phyloP scores from a whole-genome alignment of 2,113 vertebrate genomes.

The Corythoichthys haematopterus region DNA sequence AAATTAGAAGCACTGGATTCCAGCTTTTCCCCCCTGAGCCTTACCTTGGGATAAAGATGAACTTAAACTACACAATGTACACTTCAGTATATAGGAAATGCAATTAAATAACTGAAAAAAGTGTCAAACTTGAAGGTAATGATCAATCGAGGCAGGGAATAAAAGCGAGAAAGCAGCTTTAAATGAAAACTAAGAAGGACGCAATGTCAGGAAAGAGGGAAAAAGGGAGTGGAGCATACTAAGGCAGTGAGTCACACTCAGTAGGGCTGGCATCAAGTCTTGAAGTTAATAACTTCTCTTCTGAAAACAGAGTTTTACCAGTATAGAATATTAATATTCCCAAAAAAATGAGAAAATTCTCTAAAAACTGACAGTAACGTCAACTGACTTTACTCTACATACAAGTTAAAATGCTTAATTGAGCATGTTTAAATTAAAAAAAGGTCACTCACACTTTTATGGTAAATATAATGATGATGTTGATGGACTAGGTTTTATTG shows the following conservation, averaged over 20 bases:
- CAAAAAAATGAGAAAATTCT: background rate
- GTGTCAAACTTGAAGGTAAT: background rate
- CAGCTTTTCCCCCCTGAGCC: constrained; percentile 23
- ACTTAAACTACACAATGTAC: background rate
- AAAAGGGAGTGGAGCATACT: constrained; percentile 59
- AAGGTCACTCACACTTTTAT: background rate
- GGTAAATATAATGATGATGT: background rate
- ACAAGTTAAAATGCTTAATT: no score
- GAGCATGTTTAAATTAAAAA: no score
- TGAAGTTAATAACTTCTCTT: constrained; percentile 1
- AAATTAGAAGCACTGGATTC: constrained; percentile 59
- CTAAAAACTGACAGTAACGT: background rate
- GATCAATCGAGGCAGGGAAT: constrained; percentile 10
- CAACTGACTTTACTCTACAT: background rate
- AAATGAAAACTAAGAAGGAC: constrained; percentile 19
- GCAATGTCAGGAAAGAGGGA: constrained; percentile 9
- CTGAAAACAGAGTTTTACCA: background rate
- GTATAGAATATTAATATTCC: background rate
- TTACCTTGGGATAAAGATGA: background rate
- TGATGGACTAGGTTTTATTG: background rate
- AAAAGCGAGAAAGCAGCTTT: constrained; percentile 6
- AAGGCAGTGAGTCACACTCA: constrained; percentile 55
- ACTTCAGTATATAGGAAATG: background rate
- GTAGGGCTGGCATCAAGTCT: constrained; percentile 18
- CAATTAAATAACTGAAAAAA: constrained; percentile 2